phyloP scores from a whole-genome alignment of 2,113 vertebrate genomes.

The Lophius piscatorius region DNA sequence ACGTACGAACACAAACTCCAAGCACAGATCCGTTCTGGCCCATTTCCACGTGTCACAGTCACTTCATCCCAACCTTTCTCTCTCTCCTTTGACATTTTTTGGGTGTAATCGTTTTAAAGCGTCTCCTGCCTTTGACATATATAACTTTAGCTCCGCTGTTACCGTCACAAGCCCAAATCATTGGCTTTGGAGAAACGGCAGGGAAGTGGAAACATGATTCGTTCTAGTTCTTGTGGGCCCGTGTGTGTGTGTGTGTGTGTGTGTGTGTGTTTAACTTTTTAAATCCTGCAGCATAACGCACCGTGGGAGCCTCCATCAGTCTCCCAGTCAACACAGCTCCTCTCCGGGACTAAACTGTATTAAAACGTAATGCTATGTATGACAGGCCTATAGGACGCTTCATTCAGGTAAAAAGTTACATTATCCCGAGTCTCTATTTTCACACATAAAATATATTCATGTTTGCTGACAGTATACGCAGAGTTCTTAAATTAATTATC shows the following conservation, averaged over 20 bases:
- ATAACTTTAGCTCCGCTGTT: conserved; percentile 68
- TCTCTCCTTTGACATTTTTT: conserved; percentile 71
- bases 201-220: conserved; percentile 85
- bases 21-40: conserved; percentile 3
- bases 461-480: too few species aligned
- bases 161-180: conserved; percentile 60
- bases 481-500: too few species aligned
- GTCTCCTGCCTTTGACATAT: conserved; percentile 68
- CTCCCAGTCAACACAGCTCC: conserved; percentile 77
- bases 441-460: too few species aligned
- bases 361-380: conserved; percentile 30
- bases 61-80: conserved; percentile 30
- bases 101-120: conserved; percentile 79
- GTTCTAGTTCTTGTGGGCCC: conserved; percentile 78
- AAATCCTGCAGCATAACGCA: conserved; percentile 85
- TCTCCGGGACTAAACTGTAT: conserved; percentile 39
- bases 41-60: conserved; percentile 68
- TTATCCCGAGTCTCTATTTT: too few species aligned
- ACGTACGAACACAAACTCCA: too few species aligned
- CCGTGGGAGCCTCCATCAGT: conserved; percentile 84
- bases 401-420: background rate
- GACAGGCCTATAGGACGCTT: conserved; percentile 16
- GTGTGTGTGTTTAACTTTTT: conserved; percentile 25
- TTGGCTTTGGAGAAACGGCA: conserved; percentile 53
- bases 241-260: conserved; percentile 66